phyloP scores from a whole-genome alignment of 2,888 invertebrate genomes.

The Euproctis similis region DNA sequence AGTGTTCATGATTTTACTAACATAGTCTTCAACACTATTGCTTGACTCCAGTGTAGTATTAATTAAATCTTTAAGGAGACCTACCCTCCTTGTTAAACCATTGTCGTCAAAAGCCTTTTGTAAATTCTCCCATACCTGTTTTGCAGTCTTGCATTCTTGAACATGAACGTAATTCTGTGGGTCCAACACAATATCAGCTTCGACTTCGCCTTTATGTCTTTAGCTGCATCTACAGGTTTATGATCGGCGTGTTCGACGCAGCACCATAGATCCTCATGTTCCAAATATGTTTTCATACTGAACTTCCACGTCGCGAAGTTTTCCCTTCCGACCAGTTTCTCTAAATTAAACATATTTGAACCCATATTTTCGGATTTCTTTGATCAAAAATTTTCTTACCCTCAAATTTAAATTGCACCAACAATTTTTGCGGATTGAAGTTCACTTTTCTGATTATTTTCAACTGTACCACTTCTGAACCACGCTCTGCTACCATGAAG shows the following conservation, averaged over 20 bases:
- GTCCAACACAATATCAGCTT: slow-evolving; percentile 10
- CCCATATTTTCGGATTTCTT: too few species aligned
- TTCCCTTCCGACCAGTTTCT: neutral
- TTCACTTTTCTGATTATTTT: too few species aligned
- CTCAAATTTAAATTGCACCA: too few species aligned
- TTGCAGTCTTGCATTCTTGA: slow-evolving; percentile 10
- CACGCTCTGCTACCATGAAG: too few species aligned
- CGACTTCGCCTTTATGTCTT: slow-evolving; percentile 9
- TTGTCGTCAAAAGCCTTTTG: slow-evolving; percentile 12
- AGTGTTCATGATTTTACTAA: slow-evolving; percentile 12
- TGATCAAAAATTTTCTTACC: too few species aligned
- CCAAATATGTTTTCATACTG: neutral
- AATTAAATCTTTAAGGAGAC: slow-evolving; percentile 8
- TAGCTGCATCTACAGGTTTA: slow-evolving; percentile 3
- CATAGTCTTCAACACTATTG: too few species aligned
- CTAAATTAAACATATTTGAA: neutral
- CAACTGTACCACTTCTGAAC: too few species aligned
- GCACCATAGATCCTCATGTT: slow-evolving; percentile 1
- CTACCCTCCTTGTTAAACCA: slow-evolving; percentile 11
- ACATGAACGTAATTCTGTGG: slow-evolving; percentile 15
- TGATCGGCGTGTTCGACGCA: neutral
- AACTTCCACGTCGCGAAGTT: slow-evolving; percentile 2
- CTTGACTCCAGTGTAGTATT: slow-evolving; percentile 8
- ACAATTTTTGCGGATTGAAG: too few species aligned
- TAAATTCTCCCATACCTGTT: slow-evolving; percentile 15